A percentile compares a stretch with the other conserved stretches of the same genome.
Conservation (phyloP, 2,113 vertebrate genomes). For the Megalops atlanticus region DNA sequence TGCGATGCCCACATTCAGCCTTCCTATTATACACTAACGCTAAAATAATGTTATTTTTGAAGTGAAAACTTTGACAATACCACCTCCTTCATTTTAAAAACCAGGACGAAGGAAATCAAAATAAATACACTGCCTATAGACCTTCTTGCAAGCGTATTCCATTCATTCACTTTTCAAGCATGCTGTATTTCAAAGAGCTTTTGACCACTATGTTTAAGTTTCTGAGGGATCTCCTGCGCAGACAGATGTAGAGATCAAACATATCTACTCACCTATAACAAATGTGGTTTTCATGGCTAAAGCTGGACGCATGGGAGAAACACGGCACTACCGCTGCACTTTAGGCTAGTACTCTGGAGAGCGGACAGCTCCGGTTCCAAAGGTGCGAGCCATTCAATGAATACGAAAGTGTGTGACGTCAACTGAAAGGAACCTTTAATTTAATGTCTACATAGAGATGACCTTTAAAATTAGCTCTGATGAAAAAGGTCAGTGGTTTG, state of each 20-base stretch:
- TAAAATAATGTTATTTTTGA: too few species aligned
- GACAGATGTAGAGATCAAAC: neutral
- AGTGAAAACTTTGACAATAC: too few species aligned
- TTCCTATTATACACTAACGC: neutral
- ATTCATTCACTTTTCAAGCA: neutral
- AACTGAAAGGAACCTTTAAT: neutral
- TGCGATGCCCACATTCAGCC: neutral
- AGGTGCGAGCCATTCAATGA: neutral
- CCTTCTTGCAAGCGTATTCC: too few species aligned
- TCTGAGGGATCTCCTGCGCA: neutral
- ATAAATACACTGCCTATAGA: too few species aligned
- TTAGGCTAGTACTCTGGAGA: neutral
- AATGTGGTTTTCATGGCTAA: slow-evolving; percentile 21
- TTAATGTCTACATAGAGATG: neutral
- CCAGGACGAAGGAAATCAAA: too few species aligned
- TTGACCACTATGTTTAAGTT: neutral
- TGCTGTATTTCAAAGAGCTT: neutral
- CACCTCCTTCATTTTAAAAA: too few species aligned
- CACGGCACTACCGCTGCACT: neutral
- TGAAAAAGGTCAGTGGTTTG: too few species aligned
- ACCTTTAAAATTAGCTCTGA: neutral
- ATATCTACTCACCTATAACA: slow-evolving; percentile 32
- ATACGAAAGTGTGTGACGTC: slow-evolving; percentile 12
- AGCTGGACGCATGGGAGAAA: neutral
- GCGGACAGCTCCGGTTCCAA: slow-evolving; percentile 28